A percentile compares a stretch with the other conserved stretches of the same genome.
These are phyloP conservation scores for Trididemnum miniatum DNA, from an alignment of 23 tunicate genomes.

Conservation along the genomic window DNA sequence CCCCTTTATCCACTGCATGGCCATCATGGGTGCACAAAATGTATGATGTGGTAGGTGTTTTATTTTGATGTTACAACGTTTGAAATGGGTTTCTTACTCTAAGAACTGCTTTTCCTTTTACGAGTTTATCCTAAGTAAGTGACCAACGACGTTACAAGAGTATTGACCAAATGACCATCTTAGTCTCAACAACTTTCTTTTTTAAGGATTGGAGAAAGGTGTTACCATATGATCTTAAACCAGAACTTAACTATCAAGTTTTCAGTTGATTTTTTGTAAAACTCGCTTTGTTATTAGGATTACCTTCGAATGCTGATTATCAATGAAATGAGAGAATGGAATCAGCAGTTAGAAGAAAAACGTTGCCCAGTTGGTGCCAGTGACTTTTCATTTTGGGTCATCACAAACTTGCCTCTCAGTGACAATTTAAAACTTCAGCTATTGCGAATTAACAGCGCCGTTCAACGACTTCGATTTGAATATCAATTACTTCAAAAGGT, in stretches of 20 bases:
- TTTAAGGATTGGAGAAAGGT: too few relatives aligned
- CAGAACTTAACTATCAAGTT: too few relatives aligned
- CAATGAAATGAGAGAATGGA: slow-evolving; percentile 70
- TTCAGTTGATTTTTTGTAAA: too few relatives aligned
- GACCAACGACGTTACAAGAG: too few relatives aligned
- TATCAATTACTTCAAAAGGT: slow-evolving; percentile 53
- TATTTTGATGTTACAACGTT: too few relatives aligned
- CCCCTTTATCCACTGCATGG: slow-evolving; percentile 56
- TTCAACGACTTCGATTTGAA: slow-evolving; percentile 61
- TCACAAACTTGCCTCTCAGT: slow-evolving; percentile 55
- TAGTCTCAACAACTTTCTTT: too few relatives aligned
- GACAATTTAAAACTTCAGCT: slow-evolving; percentile 42
- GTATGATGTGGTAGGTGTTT: slow-evolving; percentile 83
- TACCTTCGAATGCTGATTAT: slow-evolving; percentile 52
- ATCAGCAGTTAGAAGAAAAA: slow-evolving; percentile 44
- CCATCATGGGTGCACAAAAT: slow-evolving; percentile 72
- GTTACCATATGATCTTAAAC: too few relatives aligned
- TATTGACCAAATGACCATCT: too few relatives aligned
- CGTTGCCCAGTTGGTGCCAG: slow-evolving; percentile 47
- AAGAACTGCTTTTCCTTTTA: too few relatives aligned
- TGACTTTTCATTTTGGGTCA: slow-evolving; percentile 82
- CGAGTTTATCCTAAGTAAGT: too few relatives aligned
- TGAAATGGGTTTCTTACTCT: too few relatives aligned
- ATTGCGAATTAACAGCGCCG: slow-evolving; percentile 64
- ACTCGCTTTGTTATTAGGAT: slow-evolving; percentile 37